phyloP scores from a whole-genome alignment of 2,797 vertebrate species.

The Karalla daura region DNA sequence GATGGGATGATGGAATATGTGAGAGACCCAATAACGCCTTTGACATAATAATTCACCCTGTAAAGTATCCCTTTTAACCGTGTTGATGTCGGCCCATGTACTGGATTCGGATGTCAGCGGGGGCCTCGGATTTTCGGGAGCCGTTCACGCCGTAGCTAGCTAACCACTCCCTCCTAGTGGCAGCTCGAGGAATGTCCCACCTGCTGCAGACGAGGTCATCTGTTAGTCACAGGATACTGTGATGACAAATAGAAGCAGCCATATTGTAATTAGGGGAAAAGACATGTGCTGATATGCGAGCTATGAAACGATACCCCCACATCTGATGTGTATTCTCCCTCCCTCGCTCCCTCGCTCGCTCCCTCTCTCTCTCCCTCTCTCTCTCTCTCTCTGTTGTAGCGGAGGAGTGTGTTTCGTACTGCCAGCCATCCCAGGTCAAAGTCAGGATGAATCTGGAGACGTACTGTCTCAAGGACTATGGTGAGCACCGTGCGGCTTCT shows the following conservation, averaged over 20 bases:
- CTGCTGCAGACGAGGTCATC: constrained; percentile 69
- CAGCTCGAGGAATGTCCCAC: constrained; percentile 57
- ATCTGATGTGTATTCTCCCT: constrained; percentile 41
- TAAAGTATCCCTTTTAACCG: not conserved
- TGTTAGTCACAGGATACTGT: constrained; percentile 79
- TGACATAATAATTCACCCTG: not conserved
- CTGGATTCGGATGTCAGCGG: no score
- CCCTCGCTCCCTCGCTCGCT: constrained; percentile 13
- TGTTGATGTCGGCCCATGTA: not conserved
- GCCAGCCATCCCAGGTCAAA: constrained; percentile 85
- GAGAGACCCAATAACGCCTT: no score
- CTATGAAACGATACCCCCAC: constrained; percentile 64
- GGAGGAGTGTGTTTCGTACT: constrained; percentile 89
- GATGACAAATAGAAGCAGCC: constrained; percentile 80
- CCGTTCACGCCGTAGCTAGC: no score
- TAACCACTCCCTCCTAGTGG: constrained; percentile 79
- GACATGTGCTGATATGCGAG: constrained; percentile 75
- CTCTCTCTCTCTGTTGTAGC: constrained; percentile 71
- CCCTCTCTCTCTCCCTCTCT: constrained; percentile 14
- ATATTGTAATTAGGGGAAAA: constrained; percentile 80
- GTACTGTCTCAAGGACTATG: constrained; percentile 91
- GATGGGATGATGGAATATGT: no score
- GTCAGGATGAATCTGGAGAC: constrained; percentile 90
- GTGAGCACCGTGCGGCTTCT: constrained; percentile 81
- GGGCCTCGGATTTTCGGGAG: no score